These are phyloP conservation scores for Apogon talboti DNA, from an alignment of 2,797 vertebrate genomes.

Conservation along the genomic window DNA sequence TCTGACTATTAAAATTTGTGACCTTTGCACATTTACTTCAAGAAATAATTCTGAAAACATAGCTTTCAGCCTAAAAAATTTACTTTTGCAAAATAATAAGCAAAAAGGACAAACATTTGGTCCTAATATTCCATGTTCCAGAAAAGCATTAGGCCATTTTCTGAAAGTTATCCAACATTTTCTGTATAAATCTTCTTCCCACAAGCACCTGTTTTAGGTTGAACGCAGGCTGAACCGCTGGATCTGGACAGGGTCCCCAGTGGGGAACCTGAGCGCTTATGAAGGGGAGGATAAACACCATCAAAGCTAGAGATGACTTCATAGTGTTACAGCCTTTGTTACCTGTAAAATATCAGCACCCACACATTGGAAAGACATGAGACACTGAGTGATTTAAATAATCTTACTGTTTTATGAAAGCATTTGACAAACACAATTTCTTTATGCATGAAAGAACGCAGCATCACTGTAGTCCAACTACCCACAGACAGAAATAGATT, in stretches of 20 bases:
- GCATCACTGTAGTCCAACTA: background rate
- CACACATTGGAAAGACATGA: too few relatives aligned
- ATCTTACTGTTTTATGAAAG: background rate
- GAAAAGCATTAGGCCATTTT: too few relatives aligned
- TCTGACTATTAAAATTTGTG: too few relatives aligned
- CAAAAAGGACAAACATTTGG: background rate
- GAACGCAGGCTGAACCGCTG: conserved; percentile 81
- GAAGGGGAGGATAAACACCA: conserved; percentile 63
- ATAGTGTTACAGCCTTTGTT: conserved; percentile 53
- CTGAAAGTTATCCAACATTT: background rate
- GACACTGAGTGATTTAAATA: too few relatives aligned
- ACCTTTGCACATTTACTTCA: too few relatives aligned
- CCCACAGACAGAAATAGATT: too few relatives aligned
- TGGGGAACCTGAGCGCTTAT: conserved; percentile 81
- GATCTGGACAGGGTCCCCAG: conserved; percentile 86
- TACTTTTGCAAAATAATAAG: background rate
- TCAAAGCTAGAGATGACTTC: conserved; percentile 58
- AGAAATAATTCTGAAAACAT: too few relatives aligned
- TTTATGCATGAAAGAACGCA: background rate
- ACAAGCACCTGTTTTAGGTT: conserved; percentile 84
- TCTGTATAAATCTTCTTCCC: background rate
- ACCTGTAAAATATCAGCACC: conserved; percentile 38
- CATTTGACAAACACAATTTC: background rate
- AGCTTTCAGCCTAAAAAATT: background rate
- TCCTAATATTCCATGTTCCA: too few relatives aligned